Base-by-base conservation (phyloP, 2,888 invertebrate species). In the Griposia aprilina region DNA sequence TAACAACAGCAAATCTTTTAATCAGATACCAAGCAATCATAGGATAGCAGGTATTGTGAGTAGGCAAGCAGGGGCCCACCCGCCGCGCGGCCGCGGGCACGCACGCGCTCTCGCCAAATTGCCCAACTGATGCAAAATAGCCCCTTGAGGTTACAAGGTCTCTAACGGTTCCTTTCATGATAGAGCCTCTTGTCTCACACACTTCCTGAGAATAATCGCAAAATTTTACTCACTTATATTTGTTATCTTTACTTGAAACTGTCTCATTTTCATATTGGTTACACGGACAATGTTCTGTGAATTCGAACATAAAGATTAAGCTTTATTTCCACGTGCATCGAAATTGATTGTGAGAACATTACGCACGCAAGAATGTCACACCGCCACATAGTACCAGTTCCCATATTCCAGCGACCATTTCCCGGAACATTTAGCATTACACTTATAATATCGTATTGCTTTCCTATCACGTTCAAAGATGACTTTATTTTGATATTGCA, bases 401-500 rank as follows among this genome's bases (percentile, higher is more conserved):
- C 88, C 90, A 89, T 88, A 89, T 89, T 75, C 86, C 88, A 83
- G 88, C 88, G 88, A 89, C 85, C 73, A 89, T 89, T 94, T 94
- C 94, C 91, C 87, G 89, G 95, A 94, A 94, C 82, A 89, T 89
- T 91, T 89, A 90, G 86, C 91, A 92, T 92, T 88, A 76, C 79
- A 81, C 88, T 89, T 88, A 87, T 86, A 84, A 75, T 80, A 74
- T 55, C 76, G 76, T 77, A 91, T 90, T 76, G 87, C 89, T 94
- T 93, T 93, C 95, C 81, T 83, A 91, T 94, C 96, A 96, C 96
- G 96, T 93, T 89, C 90, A 55, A 81, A 93, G 93, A 95, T 95
- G 95, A 95, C 94, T 96, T 94, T 92, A 95, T 96, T 96, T 95
- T 95, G 94, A 96, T 96, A 96, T 95, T 93, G 94, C 93, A 91